These are phyloP conservation scores for Xylota sylvarum DNA, from an alignment of 2,888 invertebrate species.

Conservation along the genomic window DNA sequence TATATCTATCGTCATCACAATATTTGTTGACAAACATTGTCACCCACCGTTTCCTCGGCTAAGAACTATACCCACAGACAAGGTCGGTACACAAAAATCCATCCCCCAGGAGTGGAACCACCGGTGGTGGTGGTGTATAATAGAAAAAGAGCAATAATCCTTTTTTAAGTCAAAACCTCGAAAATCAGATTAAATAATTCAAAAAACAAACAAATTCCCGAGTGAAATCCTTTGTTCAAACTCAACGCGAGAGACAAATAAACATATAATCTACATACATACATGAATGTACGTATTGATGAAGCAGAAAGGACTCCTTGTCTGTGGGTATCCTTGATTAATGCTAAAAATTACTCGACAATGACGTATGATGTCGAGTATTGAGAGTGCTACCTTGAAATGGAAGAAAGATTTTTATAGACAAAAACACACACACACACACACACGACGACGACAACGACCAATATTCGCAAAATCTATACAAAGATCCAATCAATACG, in stretches of 20 bases:
- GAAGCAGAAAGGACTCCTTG: conserved; percentile 1
- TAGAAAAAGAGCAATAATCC: conserved; percentile 31
- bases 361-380: conserved; percentile 39
- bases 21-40: conserved; percentile 72
- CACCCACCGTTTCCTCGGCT: conserved; percentile 27
- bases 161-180: conserved; percentile 53
- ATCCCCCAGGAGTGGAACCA: background rate
- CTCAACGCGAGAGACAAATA: conserved; percentile 11
- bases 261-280: background rate
- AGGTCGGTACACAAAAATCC: conserved; percentile 11
- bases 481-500: conserved; percentile 64
- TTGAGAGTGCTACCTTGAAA: conserved; percentile 41
- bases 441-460: conserved; percentile 2
- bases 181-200: conserved; percentile 62
- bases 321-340: conserved; percentile 48
- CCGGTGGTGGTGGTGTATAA: background rate
- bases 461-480: conserved; percentile 42
- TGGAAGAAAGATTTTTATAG: background rate
- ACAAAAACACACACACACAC: background rate
- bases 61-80: conserved; percentile 26
- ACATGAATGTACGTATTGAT: conserved; percentile 9
- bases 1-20: conserved; percentile 55
- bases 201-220: conserved; percentile 58
- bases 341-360: conserved; percentile 57
- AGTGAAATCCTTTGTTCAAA: conserved; percentile 54